phyloP scores from a whole-genome alignment of 2,888 invertebrate genomes.

The Ichneumon xanthorius region DNA sequence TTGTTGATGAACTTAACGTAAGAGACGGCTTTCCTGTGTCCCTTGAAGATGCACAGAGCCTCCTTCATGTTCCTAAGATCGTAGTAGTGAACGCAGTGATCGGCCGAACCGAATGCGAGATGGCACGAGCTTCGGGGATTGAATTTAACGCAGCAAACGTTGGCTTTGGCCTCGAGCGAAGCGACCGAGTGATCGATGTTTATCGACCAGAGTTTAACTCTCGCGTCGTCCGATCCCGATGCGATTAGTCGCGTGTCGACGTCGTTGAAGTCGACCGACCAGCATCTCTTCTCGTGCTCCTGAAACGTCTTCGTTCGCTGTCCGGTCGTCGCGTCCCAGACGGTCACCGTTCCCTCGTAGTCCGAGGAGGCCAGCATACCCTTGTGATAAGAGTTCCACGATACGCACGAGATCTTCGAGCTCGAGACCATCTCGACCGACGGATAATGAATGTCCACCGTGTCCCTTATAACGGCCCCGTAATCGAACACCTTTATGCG shows the following conservation, averaged over 20 bases:
- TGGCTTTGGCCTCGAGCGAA: conserved; percentile 96
- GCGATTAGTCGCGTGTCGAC: conserved; percentile 96
- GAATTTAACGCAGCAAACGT: conserved; percentile 98
- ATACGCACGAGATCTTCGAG: conserved; percentile 97
- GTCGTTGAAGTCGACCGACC: conserved; percentile 98
- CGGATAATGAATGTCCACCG: conserved; percentile 96
- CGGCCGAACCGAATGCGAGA: conserved; percentile 97
- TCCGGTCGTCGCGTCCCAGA: conserved; percentile 95
- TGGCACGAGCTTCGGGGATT: conserved; percentile 94
- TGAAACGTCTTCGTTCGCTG: conserved; percentile 91
- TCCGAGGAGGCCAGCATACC: conserved; percentile 95
- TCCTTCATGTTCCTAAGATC: conserved; percentile 94
- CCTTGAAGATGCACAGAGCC: conserved; percentile 93
- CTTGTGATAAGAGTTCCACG: conserved; percentile 97
- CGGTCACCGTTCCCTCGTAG: conserved; percentile 96
- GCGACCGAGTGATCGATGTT: conserved; percentile 94
- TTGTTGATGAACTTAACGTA: conserved; percentile 96
- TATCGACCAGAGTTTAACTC: conserved; percentile 97
- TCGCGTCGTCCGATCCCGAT: conserved; percentile 96
- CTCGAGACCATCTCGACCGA: conserved; percentile 95
- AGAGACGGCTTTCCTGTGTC: conserved; percentile 97
- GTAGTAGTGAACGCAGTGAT: conserved; percentile 98
- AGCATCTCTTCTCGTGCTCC: conserved; percentile 97
- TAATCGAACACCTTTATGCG: conserved; percentile 97
- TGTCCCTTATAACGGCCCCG: conserved; percentile 92